Percentiles rank a stretch among this genome's conserved stretches.
phyloP scores from a whole-genome alignment of 64 coral and sea anemone species.

The Porites australiensis region DNA sequence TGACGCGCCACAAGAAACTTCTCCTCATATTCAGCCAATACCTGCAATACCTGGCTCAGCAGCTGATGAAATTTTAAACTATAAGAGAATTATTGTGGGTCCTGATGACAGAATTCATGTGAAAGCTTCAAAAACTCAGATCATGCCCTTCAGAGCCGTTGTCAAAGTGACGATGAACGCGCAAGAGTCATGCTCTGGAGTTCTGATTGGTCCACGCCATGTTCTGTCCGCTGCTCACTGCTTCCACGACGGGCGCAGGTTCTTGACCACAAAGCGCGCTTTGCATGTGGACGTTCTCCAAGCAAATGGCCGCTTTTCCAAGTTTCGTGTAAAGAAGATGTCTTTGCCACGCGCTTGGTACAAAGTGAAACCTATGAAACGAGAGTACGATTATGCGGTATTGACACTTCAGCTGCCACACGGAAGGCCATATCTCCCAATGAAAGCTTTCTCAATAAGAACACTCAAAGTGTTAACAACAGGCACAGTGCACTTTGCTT shows the following conservation, averaged over 20 bases:
- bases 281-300: conserved; percentile 27
- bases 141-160: conserved; percentile 18
- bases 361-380: background rate
- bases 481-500: conserved; percentile 3
- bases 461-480: background rate
- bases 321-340: background rate
- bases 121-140: background rate
- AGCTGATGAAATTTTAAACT: background rate
- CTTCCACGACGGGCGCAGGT: background rate
- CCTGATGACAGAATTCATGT: conserved; percentile 28
- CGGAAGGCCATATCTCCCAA: conserved; percentile 11
- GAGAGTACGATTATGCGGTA: conserved; percentile 15
- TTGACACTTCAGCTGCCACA: background rate
- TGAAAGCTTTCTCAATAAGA: conserved; percentile 6
- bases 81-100: conserved; percentile 35
- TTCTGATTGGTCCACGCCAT: conserved; percentile 24
- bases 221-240: conserved; percentile 40
- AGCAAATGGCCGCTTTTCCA: conserved; percentile 2
- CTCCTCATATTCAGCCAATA: background rate
- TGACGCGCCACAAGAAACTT: background rate
- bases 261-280: background rate
- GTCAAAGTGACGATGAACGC: conserved; percentile 20
- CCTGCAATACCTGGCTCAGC: background rate
- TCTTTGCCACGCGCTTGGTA: conserved; percentile 32
- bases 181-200: background rate